Evolutionary conservation across 1,140 invertebrate genomes (phyloP), one percentile per base, ranked within the genome.

Genomic region (Ectropis grisescens): DNA sequence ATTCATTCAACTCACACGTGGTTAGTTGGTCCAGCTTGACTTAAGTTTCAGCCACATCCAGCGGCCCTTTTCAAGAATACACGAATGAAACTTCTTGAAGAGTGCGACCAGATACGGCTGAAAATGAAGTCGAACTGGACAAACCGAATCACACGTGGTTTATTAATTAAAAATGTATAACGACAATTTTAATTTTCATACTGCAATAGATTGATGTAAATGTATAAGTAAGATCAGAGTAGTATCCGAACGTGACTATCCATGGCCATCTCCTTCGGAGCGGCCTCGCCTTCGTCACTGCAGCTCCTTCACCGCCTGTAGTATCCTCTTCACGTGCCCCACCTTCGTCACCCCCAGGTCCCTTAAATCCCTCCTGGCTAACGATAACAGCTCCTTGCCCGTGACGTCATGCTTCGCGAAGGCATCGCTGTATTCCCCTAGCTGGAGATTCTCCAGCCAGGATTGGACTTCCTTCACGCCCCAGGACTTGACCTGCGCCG

Each of bases 291-390:
- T 39, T 34, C 60, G 65, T 78, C 80, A 83, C 61, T 83, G 79
- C 6, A 96, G 82, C 71, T 97, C 95, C 69, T 93, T 93, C 34
- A 97, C 95, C 9, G 92, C 94, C 70, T 96, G 93, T 37, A 96
- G 88, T 41, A 98, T 93, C 45, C 96, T 87, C 76, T 98, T 98
- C 1, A 98, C 89, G 67, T 98, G 96, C 2, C 96, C 96, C 16
- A 98, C 88, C 83, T 98, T 98, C 1, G 89, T 92, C 13, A 98
- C 90, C 12, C 95, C 95, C 8, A 98, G 84, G 48, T 98, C 96
- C 66, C 95, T 91, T 0, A 95, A 84, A 72, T 96, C 93, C 10
- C 93, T 75, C 31, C 96, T 84, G 2, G 95, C 94, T 28, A 98
- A 79, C 6, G 90, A 89, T 0, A 98, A 82, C 7, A 98, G 84